Evolutionary conservation across 2,888 invertebrate genomes (phyloP), one percentile per base, ranked within the genome.

Genomic region (Encarsia formosa): DNA sequence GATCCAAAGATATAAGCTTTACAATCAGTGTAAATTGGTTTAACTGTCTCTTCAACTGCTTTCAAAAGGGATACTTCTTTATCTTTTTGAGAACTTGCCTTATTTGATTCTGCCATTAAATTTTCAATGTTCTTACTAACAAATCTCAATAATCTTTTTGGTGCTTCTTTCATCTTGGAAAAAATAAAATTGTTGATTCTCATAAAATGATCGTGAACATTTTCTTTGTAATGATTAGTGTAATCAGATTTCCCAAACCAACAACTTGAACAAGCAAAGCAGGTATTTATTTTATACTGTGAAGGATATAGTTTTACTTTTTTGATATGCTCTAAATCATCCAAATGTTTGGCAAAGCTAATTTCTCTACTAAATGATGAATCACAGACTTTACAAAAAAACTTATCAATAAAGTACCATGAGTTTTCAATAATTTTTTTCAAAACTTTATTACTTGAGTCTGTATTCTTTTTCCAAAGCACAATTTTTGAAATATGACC

Each of bases 1-100:
- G 84, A 84, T 8, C 85, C 85, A 66, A 82, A 85, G n/a, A 77
- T 75, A 65, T 79, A 75, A 6, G 77, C 73, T 59, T 76, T 76
- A 1, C 62, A 63, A 3, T 45, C 15, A 3, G 63, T 59, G 52
- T 59, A 65, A 8, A 46, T n/a, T 2, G 38, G 9, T 40, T 31
- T 53, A 0, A 65, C 61, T 9, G 59, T 57, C 5, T 42, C 41
- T 52, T 63, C 58, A 35, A 71, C 47, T 32, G 60, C 61, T 23
- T 49, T 9, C 5, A 58, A 18, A 6, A 69, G 24, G 29, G 22
- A 16, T 5, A 50, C 23, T 23, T 49, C 55, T 20, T 49, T 56
- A 11, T 51, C 24, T 8, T 44, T 47, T 26, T 64, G 18, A 26
- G 5, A 20, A 13, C 22, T 38, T 23, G 52, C 18, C 20, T 43